A percentile compares a stretch with the other conserved stretches of the same genome.
Conservation (phyloP, 2,888 invertebrate species). For the Acanthosoma haemorrhoidale region DNA sequence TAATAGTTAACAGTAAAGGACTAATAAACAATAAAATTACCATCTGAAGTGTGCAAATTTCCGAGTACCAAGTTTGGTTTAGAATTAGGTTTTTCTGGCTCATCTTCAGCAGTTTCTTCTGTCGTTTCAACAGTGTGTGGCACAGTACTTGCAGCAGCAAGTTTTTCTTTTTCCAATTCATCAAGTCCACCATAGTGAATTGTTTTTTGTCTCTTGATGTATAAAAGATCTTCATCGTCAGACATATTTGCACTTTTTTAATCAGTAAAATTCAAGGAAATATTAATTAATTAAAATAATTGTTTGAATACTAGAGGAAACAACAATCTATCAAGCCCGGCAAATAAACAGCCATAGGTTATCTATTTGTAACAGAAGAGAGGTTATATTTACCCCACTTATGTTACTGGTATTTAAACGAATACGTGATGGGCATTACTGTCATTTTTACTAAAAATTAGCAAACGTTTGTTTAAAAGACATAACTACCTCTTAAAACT, state of each 20-base stretch:
- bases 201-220: conserved; percentile 67
- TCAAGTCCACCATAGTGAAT: conserved; percentile 88
- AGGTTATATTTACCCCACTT: too few species aligned
- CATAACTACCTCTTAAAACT: too few species aligned
- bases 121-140: conserved; percentile 52
- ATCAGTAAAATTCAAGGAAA: neutral
- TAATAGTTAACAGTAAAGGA: neutral
- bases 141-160: conserved; percentile 52
- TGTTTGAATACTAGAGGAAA: too few species aligned
- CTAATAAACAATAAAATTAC: conserved; percentile 45
- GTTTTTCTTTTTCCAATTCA: conserved; percentile 69
- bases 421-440: too few species aligned
- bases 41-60: conserved; percentile 63
- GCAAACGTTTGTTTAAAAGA: too few species aligned
- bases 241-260: conserved; percentile 60
- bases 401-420: too few species aligned
- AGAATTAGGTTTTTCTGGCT: conserved; percentile 52
- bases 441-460: too few species aligned
- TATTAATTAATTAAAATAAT: neutral
- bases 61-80: conserved; percentile 53
- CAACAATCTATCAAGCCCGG: neutral
- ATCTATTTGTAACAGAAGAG: neutral
- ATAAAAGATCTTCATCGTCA: conserved; percentile 73
- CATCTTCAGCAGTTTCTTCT: conserved; percentile 56
- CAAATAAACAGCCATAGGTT: neutral